A percentile compares a stretch with the other conserved stretches of the same genome.
phyloP scores from a whole-genome alignment of 2,797 vertebrate species.

The Benthosema pterotum region DNA sequence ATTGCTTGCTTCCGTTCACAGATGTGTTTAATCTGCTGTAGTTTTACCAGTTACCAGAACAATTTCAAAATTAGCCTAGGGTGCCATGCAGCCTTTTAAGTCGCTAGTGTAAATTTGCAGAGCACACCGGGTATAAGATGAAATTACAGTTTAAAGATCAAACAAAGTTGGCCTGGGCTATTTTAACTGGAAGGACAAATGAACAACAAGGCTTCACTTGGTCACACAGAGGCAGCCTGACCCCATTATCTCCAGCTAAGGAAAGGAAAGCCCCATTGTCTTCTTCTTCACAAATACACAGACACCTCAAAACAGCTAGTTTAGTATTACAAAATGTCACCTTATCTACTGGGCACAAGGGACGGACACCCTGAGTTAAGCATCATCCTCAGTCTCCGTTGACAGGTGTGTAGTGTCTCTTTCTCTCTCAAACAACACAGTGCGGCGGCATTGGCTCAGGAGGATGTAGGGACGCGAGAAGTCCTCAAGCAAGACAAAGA shows the following conservation, averaged over 20 bases:
- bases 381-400: conserved; percentile 27
- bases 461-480: too few species aligned
- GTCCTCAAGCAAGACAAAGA: too few species aligned
- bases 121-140: too few species aligned
- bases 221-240: conserved; percentile 20
- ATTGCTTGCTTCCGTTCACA: too few species aligned
- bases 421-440: not conserved
- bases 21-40: too few species aligned
- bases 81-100: too few species aligned
- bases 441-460: not conserved
- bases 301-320: conserved; percentile 51
- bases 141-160: conserved; percentile 15
- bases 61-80: too few species aligned
- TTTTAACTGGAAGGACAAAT: conserved; percentile 8
- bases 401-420: conserved; percentile 37
- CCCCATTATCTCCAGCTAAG: conserved; percentile 12
- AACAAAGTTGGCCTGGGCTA: conserved; percentile 16
- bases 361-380: conserved; percentile 39
- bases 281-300: conserved; percentile 2
- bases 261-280: conserved; percentile 38
- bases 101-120: too few species aligned
- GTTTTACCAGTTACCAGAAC: too few species aligned
- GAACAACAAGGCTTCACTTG: conserved; percentile 11
- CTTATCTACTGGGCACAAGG: conserved; percentile 45
- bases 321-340: conserved; percentile 63